Evolutionary conservation across 2,113 vertebrate species (phyloP).

Genomic region (Elgaria multicarinata): DNA sequence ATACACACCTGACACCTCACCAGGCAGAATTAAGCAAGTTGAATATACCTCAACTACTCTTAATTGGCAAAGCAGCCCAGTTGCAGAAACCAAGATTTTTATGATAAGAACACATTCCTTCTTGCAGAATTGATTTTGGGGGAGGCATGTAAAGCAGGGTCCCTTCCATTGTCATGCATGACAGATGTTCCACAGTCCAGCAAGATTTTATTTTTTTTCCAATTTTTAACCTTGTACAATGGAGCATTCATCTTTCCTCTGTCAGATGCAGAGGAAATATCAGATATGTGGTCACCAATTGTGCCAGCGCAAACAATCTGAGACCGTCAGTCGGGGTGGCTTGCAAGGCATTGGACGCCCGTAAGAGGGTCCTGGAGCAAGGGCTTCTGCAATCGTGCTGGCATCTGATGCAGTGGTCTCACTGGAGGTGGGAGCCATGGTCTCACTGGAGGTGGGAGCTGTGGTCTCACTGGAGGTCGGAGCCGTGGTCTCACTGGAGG

Average conservation of each 20-base stretch:
- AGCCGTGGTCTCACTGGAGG: neutral
- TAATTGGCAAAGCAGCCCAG: neutral
- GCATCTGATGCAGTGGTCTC: neutral
- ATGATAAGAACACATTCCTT: too few relatives aligned
- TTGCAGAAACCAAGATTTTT: neutral
- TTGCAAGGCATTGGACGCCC: neutral
- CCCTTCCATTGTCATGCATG: too few relatives aligned
- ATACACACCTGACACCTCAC: neutral
- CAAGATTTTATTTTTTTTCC: constrained; percentile 1
- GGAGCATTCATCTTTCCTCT: neutral
- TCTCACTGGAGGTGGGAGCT: neutral
- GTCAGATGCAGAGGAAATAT: neutral
- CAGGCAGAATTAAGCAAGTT: neutral
- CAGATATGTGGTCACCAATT: neutral
- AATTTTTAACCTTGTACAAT: constrained; percentile 2
- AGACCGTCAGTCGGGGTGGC: constrained; percentile 59
- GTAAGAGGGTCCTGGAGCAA: neutral
- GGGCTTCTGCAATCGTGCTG: neutral
- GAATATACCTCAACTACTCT: neutral
- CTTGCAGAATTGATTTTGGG: neutral
- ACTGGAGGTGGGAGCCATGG: neutral
- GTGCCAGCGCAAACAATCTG: constrained; percentile 72
- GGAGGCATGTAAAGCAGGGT: neutral
- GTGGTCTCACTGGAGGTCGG: neutral
- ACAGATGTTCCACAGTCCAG: neutral